Conservation (phyloP, 2,888 invertebrate genomes). For the Ichneumon xanthorius region DNA sequence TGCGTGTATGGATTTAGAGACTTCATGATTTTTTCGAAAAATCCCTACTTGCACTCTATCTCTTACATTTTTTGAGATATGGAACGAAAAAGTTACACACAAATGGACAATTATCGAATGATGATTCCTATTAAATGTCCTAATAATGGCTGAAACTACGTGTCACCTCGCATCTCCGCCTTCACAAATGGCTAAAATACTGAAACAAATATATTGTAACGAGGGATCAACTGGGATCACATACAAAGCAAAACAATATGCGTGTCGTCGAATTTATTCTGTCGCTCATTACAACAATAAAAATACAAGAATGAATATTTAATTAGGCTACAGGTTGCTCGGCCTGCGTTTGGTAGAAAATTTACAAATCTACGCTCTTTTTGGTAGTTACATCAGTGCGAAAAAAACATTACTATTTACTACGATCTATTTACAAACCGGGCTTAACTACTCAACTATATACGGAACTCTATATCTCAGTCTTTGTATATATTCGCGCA, state of each 20-base stretch:
- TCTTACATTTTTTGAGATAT: no score
- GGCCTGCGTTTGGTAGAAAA: conserved; percentile 16
- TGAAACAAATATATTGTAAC: neutral
- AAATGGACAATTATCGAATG: no score
- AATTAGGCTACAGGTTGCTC: conserved; percentile 8
- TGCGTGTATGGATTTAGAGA: no score
- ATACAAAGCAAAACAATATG: conserved; percentile 34
- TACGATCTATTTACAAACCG: conserved; percentile 54
- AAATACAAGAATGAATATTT: conserved; percentile 27
- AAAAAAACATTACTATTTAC: conserved; percentile 20
- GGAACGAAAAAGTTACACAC: no score
- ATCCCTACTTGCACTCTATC: no score
- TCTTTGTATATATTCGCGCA: conserved; percentile 55
- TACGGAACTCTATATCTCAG: conserved; percentile 63
- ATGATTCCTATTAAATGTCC: no score
- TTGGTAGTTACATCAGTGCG: neutral
- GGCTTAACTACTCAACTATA: conserved; percentile 33
- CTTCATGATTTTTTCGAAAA: no score
- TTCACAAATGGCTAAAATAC: neutral
- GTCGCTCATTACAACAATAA: conserved; percentile 40
- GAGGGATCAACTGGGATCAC: neutral
- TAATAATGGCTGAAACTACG: no score
- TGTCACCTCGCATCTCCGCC: neutral
- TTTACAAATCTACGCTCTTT: conserved; percentile 9
- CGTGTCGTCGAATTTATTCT: conserved; percentile 56